phyloP scores from a whole-genome alignment of 2,113 vertebrate species.

The Daboia siamensis region DNA sequence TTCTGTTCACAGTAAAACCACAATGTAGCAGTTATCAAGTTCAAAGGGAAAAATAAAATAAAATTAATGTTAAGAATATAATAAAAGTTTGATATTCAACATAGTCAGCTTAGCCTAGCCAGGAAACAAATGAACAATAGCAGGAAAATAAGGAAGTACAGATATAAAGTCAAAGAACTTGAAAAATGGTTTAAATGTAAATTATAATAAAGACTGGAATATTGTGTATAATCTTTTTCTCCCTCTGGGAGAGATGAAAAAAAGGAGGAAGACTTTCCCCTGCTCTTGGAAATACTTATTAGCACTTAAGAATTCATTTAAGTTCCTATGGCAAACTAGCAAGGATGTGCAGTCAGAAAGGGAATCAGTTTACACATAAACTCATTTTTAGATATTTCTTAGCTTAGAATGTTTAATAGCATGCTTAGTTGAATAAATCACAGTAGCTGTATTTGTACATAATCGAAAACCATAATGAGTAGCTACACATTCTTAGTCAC shows the following conservation, averaged over 20 bases:
- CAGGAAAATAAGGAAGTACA: neutral
- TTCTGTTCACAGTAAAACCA: neutral
- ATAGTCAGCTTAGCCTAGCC: neutral
- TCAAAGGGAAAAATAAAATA: neutral
- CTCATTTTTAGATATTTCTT: neutral
- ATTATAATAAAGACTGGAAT: neutral
- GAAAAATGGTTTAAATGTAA: neutral
- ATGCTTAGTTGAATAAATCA: neutral
- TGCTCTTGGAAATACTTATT: neutral
- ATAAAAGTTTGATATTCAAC: neutral
- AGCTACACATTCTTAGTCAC: neutral
- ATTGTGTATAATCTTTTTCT: neutral
- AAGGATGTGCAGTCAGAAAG: neutral
- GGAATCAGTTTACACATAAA: neutral
- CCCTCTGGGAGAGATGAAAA: neutral
- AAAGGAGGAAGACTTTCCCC: neutral
- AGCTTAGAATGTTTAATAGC: neutral
- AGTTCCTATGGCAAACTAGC: neutral
- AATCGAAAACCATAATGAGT: neutral
- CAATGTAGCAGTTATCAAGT: neutral
- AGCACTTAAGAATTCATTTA: neutral
- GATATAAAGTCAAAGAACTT: neutral
- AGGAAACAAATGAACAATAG: neutral
- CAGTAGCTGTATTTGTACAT: neutral
- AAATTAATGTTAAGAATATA: neutral